Percentiles rank a stretch among this genome's conserved stretches.
These are phyloP conservation scores for Neodon shergylaensis DNA, from an alignment of 2,113 vertebrate species.

Conservation along the genomic window DNA sequence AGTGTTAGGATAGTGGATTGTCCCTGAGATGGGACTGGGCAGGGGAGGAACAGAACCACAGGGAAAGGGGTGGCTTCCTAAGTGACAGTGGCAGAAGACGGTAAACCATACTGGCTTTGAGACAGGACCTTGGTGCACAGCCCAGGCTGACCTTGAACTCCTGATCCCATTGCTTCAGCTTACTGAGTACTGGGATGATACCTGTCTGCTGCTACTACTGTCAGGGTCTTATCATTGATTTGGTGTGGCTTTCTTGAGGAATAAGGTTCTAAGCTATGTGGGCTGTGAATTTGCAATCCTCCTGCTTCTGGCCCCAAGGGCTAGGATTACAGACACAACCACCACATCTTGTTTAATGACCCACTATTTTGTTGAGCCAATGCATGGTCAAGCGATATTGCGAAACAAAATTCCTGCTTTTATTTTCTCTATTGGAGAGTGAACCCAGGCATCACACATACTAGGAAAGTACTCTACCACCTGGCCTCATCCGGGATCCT, in stretches of 20 bases:
- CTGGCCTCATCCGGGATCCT: not conserved
- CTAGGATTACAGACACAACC: not conserved
- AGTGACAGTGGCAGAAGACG: not conserved
- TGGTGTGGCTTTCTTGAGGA: not conserved
- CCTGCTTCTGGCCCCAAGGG: not conserved
- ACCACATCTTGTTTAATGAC: not conserved
- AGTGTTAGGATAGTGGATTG: not conserved
- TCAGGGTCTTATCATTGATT: not conserved
- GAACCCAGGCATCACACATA: not conserved
- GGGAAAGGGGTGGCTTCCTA: not conserved
- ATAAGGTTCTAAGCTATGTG: not conserved
- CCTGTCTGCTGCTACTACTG: not conserved
- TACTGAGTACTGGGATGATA: not conserved
- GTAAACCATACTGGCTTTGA: not conserved
- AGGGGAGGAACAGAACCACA: not conserved
- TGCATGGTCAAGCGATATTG: not conserved
- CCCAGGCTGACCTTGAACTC: not conserved
- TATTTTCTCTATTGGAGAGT: not conserved
- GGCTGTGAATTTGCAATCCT: not conserved
- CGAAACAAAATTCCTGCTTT: not conserved
- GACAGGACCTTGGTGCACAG: not conserved
- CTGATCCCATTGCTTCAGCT: not conserved
- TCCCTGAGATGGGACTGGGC: not conserved
- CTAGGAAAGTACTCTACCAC: not conserved
- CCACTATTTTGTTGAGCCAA: conserved; percentile 29